A percentile compares a stretch with the other conserved stretches of the same genome.
phyloP scores from a whole-genome alignment of 1,140 invertebrate genomes.

The Ephestia elutella region DNA sequence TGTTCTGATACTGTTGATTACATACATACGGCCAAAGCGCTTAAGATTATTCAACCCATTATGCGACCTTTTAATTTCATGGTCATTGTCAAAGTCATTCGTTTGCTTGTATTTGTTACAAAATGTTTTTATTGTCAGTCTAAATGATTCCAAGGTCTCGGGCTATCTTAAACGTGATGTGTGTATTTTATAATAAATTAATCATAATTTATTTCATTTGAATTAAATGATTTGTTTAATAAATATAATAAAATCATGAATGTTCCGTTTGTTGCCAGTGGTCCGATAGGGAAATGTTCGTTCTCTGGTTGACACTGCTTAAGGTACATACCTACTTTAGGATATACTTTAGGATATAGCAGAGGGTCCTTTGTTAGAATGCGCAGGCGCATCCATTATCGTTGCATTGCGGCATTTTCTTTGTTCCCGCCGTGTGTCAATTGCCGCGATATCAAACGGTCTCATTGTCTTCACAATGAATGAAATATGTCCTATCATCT shows the following conservation, averaged over 20 bases:
- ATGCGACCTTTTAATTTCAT: slow-evolving; percentile 8
- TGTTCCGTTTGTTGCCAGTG: too few relatives aligned
- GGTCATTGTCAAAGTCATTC: slow-evolving; percentile 19
- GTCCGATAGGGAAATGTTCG: too few relatives aligned
- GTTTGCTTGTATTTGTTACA: slow-evolving; percentile 1
- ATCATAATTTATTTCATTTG: too few relatives aligned
- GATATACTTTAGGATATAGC: neutral
- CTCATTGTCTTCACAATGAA: slow-evolving; percentile 6
- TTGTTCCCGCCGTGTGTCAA: slow-evolving; percentile 6
- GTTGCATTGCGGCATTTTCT: slow-evolving; percentile 18
- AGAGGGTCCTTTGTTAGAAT: slow-evolving; percentile 18
- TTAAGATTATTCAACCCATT: neutral
- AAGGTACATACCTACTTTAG: too few relatives aligned
- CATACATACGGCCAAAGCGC: too few relatives aligned
- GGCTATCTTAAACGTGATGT: too few relatives aligned
- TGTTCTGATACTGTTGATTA: too few relatives aligned
- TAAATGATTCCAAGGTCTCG: slow-evolving; percentile 13
- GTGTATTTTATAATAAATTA: too few relatives aligned
- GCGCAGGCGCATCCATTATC: slow-evolving; percentile 15
- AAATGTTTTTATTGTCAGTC: neutral
- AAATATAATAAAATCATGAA: too few relatives aligned
- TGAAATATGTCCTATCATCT: slow-evolving; percentile 4
- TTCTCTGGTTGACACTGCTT: too few relatives aligned
- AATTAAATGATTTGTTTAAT: too few relatives aligned
- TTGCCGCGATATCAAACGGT: slow-evolving; percentile 4